phyloP scores from a whole-genome alignment of 1,140 invertebrate genomes.

The Wiebesia pumilae region DNA sequence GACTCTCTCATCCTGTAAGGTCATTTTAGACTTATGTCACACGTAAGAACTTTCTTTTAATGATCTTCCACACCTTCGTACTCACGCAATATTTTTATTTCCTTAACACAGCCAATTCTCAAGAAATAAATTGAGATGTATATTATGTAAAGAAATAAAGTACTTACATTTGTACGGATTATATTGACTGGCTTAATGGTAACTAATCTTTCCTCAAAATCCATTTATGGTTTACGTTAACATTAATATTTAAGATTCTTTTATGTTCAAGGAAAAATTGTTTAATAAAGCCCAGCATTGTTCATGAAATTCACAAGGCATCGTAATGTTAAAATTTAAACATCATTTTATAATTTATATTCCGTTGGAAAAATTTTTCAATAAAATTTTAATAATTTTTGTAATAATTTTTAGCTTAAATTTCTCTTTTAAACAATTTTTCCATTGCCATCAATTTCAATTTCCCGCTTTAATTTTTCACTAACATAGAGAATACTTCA shows the following conservation, averaged over 20 bases:
- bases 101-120: constrained; percentile 15
- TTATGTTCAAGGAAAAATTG: not conserved
- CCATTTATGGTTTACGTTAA: constrained; percentile 8
- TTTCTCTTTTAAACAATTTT: not conserved
- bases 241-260: not conserved
- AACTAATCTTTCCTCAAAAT: constrained; percentile 42
- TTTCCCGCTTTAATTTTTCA: not conserved
- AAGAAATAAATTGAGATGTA: constrained; percentile 34
- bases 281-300: not conserved
- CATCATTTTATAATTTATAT: no score
- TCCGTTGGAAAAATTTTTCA: no score
- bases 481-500: not conserved
- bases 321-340: no score
- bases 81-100: not conserved
- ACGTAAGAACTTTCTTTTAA: no score
- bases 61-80: not conserved
- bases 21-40: not conserved
- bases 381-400: no score
- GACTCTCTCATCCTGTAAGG: not conserved
- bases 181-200: constrained; percentile 13
- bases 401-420: no score
- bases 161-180: constrained; percentile 35
- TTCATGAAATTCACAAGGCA: no score
- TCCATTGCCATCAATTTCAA: not conserved
- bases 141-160: constrained; percentile 54